Conservation (phyloP, 2,888 invertebrate species). For the Psylliodes chrysocephalus region DNA sequence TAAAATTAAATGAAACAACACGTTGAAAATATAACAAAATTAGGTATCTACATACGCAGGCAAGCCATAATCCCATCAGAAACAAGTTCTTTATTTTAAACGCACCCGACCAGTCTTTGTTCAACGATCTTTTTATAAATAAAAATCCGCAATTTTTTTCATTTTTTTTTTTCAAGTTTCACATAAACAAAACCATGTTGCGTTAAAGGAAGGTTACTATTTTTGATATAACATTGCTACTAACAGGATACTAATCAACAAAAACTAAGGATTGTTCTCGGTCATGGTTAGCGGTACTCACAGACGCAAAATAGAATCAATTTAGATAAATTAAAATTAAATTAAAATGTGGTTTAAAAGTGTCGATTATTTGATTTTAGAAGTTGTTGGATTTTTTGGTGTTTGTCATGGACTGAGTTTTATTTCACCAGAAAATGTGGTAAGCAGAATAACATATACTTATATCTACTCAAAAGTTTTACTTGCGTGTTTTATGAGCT, state of each 20-base stretch:
- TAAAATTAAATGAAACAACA: no score
- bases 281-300: background rate
- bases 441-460: no score
- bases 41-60: no score
- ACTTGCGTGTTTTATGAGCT: no score
- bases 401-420: constrained; percentile 7
- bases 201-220: background rate
- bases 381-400: background rate
- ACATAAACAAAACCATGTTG: constrained; percentile 4
- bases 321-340: no score
- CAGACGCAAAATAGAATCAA: background rate
- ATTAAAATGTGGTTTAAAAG: background rate
- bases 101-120: no score
- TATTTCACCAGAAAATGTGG: constrained; percentile 17
- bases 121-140: background rate
- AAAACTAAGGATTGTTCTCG: background rate
- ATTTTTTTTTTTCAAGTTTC: background rate
- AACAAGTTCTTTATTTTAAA: no score
- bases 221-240: background rate
- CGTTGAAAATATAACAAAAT: no score
- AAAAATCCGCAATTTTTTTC: constrained; percentile 5
- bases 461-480: no score
- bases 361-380: constrained; percentile 3
- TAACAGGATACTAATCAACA: background rate
- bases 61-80: no score